Evolutionary conservation across 2,888 invertebrate genomes (phyloP), one percentile per base, ranked within the genome.

Genomic region (Therioaphis trifolii): DNA sequence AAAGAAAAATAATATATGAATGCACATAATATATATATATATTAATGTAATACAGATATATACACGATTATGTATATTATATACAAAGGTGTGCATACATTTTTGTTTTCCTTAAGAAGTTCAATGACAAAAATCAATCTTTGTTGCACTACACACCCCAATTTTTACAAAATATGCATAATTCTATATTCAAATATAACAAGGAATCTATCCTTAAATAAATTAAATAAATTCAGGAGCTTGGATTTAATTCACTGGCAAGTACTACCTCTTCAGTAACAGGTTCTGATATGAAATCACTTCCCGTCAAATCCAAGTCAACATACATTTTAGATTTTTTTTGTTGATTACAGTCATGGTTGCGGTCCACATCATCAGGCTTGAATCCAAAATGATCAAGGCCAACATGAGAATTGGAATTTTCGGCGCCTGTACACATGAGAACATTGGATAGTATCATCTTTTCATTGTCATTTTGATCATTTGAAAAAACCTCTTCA

Each of bases 401-500:
- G 5, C 69, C 69, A 46, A 71, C 49, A 18, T 82, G 80, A 4
- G 80, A 72, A 49, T 82, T 82, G 15, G 80, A 82, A 52, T 72
- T 82, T 74, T 82, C 80, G 21, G 80, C 80, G 29, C 84, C 80
- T 1, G 84, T 72, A 11, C 79, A 79, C 84, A 84, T 84, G 43
- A 84, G 80, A 12, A 84, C 84, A 72, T 84, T 84, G 14, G 84
- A 84, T 21, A 84, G 55, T 66, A 84, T 84, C 71, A 84, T 84
- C 40, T 84, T 84, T 43, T 84, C 72, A 27, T 80, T 80, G 46
- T 82, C 80, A 14, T 82, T 82, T 63, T 82, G 80, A 72, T 82
- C 72, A 52, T 74, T 82, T 18, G 80, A 82, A 9, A 82, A 82
- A 72, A 82, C 80, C 21, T 82, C 80, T 82, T 72, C 80, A 72